These are phyloP conservation scores for Macroglossus sobrinus DNA, from an alignment of 2,113 vertebrate genomes.

Conservation along the genomic window DNA sequence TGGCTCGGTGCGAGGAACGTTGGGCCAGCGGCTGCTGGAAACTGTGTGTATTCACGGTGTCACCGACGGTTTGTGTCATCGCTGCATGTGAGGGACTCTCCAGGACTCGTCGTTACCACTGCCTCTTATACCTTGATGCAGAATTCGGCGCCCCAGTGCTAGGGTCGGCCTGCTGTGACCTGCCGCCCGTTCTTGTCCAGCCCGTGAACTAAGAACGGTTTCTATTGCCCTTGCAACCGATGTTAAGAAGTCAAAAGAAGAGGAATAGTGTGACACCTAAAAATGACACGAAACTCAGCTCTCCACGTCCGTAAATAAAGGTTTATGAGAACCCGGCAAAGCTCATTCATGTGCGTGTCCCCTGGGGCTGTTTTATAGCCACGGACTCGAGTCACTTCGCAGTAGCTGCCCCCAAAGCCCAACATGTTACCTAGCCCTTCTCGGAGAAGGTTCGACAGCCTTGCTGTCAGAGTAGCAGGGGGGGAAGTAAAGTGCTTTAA, in stretches of 20 bases:
- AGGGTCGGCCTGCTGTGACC: background rate
- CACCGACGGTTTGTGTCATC: fast-evolving
- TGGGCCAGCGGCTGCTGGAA: background rate
- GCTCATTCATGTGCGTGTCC: background rate
- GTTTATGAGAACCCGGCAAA: background rate
- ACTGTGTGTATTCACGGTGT: background rate
- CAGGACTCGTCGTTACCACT: fast-evolving
- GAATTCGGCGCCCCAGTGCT: background rate
- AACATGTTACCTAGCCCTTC: background rate
- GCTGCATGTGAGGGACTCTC: fast-evolving
- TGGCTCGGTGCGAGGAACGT: fast-evolving
- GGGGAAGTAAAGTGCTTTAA: background rate
- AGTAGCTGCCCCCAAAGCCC: background rate
- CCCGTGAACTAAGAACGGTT: background rate
- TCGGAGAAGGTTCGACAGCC: too few relatives aligned
- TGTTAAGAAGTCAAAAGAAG: background rate
- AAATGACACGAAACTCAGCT: background rate
- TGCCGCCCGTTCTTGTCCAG: background rate
- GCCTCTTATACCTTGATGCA: background rate
- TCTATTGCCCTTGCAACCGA: background rate
- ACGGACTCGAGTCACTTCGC: background rate
- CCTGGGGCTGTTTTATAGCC: background rate
- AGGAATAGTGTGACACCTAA: background rate
- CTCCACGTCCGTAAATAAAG: background rate
- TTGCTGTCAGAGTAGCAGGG: background rate